phyloP scores from a whole-genome alignment of 2,797 vertebrate genomes.

The Bradypodion pumilum region DNA sequence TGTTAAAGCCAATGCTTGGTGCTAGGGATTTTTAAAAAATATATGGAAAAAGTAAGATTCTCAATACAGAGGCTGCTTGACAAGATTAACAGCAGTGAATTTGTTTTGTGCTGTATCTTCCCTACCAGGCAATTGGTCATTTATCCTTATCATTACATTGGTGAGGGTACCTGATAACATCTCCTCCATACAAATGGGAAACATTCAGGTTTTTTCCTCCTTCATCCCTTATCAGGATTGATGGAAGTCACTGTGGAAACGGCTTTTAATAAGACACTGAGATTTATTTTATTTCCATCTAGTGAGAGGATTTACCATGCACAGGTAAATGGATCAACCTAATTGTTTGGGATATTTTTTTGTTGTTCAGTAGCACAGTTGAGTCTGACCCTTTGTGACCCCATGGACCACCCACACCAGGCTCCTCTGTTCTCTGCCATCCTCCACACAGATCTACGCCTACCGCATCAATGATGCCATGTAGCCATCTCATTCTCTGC shows the following conservation, averaged over 20 bases:
- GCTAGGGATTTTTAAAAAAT: not conserved
- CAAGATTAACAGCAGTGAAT: conserved; percentile 25
- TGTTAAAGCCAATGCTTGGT: conserved; percentile 4
- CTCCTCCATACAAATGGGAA: not conserved
- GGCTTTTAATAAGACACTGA: conserved; percentile 5
- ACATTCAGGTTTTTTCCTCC: not conserved
- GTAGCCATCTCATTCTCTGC: too few relatives aligned
- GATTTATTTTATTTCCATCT: conserved; percentile 13
- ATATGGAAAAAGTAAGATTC: conserved; percentile 4
- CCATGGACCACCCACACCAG: too few relatives aligned
- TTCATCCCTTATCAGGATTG: not conserved
- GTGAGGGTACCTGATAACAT: not conserved
- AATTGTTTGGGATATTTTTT: not conserved
- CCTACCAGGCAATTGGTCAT: conserved; percentile 21
- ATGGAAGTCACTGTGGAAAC: not conserved
- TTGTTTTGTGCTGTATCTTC: conserved; percentile 17
- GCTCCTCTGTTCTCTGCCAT: too few relatives aligned
- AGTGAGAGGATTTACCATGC: conserved; percentile 3
- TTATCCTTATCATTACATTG: conserved; percentile 41
- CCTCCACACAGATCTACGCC: too few relatives aligned
- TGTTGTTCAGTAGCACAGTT: too few relatives aligned
- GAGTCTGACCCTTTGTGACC: too few relatives aligned
- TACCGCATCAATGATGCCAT: too few relatives aligned
- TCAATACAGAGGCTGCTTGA: not conserved
- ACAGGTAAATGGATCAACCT: not conserved